Base-by-base conservation (phyloP, 1,140 invertebrate species). In the Drosophila pectinifera region DNA sequence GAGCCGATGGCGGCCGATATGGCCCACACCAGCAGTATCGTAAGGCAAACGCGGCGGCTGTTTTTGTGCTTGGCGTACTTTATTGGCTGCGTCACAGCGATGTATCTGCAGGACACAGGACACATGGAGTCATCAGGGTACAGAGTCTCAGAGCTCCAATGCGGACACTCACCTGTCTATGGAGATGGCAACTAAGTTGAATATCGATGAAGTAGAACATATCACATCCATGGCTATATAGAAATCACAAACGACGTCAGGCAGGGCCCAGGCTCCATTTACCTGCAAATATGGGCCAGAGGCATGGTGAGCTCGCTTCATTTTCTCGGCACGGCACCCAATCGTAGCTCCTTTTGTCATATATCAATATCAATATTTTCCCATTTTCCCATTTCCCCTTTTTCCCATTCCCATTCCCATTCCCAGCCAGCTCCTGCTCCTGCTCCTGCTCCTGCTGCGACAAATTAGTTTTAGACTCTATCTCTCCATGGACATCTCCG, bases 61-160 rank as follows among this genome's bases (percentile, higher is more conserved):
- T 98, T 99, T 94, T 99, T 98, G 94, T 99, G 98, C 91, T 99
- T 98, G 48, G 98, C 97, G 94, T 99, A 99, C 93, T 99, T 99
- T 92, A 99, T 99, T 81, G 99, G 99, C 92, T 98, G 97, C 24
- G 98, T 99, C 56, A 99, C 98, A 57, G 99, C 99, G 84, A 99
- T 99, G 93, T 98, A 99, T 94, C 98, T 99, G 94, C 41, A 93
- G 93, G 61, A 89, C 76, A 38, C 7, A 28, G 0, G 20, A 3
- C n/a, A n/a, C n/a, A n/a, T n/a, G n/a, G n/a, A n/a, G n/a, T n/a
- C 14, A 26, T 18, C 49, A 34, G 22, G 2, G 2, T 3, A 8
- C 2, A 1, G 22, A 14, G 0, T 5, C 10, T 5, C n/a, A 20
- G 13, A 16, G 24, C 0, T 10, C 28, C 10, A 2, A 4, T 8